Percentiles rank a stretch among this genome's conserved stretches.
Conservation (phyloP, 2,113 vertebrate genomes). For the Chauna torquata region DNA sequence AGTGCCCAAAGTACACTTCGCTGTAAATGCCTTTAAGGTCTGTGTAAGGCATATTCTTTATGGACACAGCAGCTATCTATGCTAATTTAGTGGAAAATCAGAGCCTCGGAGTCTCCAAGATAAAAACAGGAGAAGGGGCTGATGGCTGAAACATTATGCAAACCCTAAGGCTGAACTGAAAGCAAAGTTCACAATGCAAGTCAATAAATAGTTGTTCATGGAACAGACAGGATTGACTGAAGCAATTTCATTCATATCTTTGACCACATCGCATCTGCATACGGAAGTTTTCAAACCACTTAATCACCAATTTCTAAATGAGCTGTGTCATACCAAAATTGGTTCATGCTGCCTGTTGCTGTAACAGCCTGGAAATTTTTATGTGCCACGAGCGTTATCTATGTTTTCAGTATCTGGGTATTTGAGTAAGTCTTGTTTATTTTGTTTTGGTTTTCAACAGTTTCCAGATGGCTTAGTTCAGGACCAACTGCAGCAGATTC, state of each 20-base stretch:
- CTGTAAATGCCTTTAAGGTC: background rate
- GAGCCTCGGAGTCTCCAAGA: background rate
- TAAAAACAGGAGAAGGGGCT: background rate
- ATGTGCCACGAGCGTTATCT: background rate
- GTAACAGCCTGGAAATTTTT: background rate
- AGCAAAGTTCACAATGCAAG: background rate
- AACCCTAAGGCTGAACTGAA: background rate
- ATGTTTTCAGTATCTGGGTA: background rate
- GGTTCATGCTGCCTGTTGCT: background rate
- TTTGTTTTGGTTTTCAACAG: background rate
- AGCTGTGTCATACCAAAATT: background rate
- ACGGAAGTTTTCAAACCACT: background rate
- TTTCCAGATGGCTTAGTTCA: background rate
- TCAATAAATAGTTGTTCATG: background rate
- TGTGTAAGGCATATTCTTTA: background rate
- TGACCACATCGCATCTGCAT: background rate
- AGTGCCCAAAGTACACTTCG: rapidly evolving
- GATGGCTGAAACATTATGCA: background rate
- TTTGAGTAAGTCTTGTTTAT: background rate
- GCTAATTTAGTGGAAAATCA: background rate
- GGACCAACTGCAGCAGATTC: background rate
- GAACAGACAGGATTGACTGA: background rate
- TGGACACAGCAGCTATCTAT: background rate
- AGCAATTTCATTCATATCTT: background rate
- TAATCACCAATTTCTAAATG: background rate